Percentiles rank a stretch among this genome's conserved stretches.
These are phyloP conservation scores for Tethea ocularis DNA, from an alignment of 2,888 invertebrate species.

Conservation along the genomic window DNA sequence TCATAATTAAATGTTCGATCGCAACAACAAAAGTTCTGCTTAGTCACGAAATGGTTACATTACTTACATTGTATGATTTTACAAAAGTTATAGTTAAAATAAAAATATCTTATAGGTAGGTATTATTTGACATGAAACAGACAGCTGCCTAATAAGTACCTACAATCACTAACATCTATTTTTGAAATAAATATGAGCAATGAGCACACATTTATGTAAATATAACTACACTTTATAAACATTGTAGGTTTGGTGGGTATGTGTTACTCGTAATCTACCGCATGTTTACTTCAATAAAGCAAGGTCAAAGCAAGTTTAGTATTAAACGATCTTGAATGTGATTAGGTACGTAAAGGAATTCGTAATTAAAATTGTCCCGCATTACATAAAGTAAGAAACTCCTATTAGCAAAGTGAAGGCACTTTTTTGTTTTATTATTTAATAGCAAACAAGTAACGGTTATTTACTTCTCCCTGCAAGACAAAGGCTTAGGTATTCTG, in stretches of 20 bases:
- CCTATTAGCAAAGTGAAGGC: background rate
- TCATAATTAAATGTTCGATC: no score
- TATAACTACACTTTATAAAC: background rate
- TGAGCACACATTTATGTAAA: background rate
- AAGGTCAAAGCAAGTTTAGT: background rate
- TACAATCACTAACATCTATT: background rate
- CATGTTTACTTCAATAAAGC: background rate
- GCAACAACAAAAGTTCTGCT: no score
- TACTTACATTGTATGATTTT: no score
- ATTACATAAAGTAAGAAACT: background rate
- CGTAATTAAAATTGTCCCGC: constrained; percentile 1
- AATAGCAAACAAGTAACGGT: background rate
- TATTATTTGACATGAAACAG: background rate
- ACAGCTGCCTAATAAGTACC: background rate
- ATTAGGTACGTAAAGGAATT: background rate
- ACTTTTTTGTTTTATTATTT: background rate
- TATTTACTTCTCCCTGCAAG: background rate
- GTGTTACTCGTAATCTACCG: background rate
- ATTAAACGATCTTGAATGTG: background rate
- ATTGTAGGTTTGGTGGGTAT: background rate
- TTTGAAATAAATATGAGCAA: background rate
- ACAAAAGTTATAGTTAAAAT: no score
- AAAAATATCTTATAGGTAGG: background rate
- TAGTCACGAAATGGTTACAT: no score
- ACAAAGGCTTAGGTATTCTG: background rate